Base-by-base conservation (phyloP, 1,140 invertebrate genomes). In the Ceratitis capitata region DNA sequence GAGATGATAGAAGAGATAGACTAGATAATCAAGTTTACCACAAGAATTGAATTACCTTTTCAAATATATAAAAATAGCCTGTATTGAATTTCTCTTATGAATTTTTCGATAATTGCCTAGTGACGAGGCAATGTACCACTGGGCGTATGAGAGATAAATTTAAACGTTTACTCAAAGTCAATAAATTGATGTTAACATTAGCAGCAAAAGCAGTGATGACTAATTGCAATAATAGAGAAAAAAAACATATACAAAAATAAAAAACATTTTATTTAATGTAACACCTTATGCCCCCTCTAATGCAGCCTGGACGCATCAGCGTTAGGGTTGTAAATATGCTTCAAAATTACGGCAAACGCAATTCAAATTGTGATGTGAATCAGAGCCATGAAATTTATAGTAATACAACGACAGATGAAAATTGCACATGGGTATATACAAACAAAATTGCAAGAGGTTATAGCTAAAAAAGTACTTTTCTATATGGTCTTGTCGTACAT, bases 151-250 rank as follows among this genome's bases (percentile, higher is more conserved):
- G 69, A 45, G 69, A 78, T 78, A 78, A 78, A 78, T 78, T 35
- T 78, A 78, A 78, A 78, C 45, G 39, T n/a, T n/a, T n/a, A 78
- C 69, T 35, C 69, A 78, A 78, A 78, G 69, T 78, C 69, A 78
- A 78, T 45, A 78, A 78, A 42, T 78, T 78, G 69, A 78, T 78
- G 69, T 45, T 78, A 45, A 14, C 39, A 39, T 10, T 78, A 6
- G 39, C 69, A 45, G 69, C 61, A 39, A 69, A 61, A 69, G 61
- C 32, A 35, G 4, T 35, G 61, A 78, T 45, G 61, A 69, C 29
- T 61, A 61, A 61, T 26, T 23, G 58, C 29, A 61, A 61, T 61
- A 61, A 61, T 3, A 32, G 58, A 14, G 32, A 35, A 69, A 69
- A 69, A 69, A 35, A 69, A 69, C 35, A 69, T 23, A 56, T n/a